Base-by-base conservation (phyloP, 2,113 vertebrate genomes). In the Enhydra lutris region DNA sequence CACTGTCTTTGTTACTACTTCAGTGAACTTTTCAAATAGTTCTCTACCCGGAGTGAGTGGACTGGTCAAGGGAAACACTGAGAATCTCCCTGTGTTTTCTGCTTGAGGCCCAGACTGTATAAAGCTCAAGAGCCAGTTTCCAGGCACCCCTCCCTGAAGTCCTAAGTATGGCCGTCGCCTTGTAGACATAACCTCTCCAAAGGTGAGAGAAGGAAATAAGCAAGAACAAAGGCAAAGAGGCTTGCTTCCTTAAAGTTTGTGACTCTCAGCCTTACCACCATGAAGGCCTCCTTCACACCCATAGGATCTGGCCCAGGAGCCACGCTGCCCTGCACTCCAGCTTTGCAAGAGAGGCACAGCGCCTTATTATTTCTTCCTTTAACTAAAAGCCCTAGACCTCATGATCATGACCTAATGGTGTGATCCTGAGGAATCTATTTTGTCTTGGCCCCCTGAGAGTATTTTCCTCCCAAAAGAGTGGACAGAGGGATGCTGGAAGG, bases 321-420 rank as follows among this genome's bases (percentile, higher is more conserved):
- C 10, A 15, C 6, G 13, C n/a, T 20, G 12, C 3, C 20, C 42
- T 7, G 10, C 14, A 39, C 1, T 0, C 3, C 36, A 47, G 7
- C 61, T 67, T 1, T 4, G 2, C 34, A 4, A 10, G 26, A 34
- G 36, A 5, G 7, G 7, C 24, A 10, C 21, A 5, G 12, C 0
- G 13, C 34, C 36, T 63, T 39, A 7, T 61, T 13, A 31, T 65
- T 52, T 20, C 29, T 59, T 29, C n/a, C 18, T 91, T 61, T 55
- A 29, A 36, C 17, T 39, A 67, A 34, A 17, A 47, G 0, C 20
- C 13, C 12, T 36, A n/a, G 6, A n/a, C 3, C 15, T 14, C 94
- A 47, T 31, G 29, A 36, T 34, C 20, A 5, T 1, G 15, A 21
- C 39, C 31, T 4, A 7, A 39, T 31, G 18, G 4, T 39, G 47